Evolutionary conservation across 2,113 vertebrate genomes (phyloP).

Genomic region (Hyla sarda): DNA sequence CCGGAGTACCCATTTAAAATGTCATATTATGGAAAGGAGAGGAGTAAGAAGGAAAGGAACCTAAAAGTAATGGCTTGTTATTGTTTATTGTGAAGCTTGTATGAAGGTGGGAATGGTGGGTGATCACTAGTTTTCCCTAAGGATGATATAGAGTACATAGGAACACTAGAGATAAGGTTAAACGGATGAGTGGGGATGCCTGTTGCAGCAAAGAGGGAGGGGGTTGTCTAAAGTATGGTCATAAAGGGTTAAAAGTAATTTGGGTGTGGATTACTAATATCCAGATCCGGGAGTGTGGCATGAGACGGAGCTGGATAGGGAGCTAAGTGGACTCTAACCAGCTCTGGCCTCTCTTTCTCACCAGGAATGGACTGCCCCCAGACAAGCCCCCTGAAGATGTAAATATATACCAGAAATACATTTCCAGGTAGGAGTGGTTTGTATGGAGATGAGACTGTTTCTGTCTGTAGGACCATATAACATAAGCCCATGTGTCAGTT

Average conservation of each 20-base stretch:
- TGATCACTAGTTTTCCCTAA: no score
- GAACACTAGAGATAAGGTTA: background rate
- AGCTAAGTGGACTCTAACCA: constrained; percentile 66
- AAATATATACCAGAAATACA: constrained; percentile 99
- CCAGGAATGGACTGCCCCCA: constrained; percentile 96
- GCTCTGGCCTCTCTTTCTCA: constrained; percentile 78
- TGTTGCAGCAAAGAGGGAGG: background rate
- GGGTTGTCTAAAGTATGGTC: background rate
- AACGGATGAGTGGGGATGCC: background rate
- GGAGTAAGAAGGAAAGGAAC: no score
- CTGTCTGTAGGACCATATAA: constrained; percentile 19
- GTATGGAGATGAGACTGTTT: constrained; percentile 64
- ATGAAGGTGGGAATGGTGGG: background rate
- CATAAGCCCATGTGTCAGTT: constrained; percentile 59
- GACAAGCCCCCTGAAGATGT: constrained; percentile 97
- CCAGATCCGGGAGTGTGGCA: constrained; percentile 54
- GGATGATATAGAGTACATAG: background rate
- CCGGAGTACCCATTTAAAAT: no score
- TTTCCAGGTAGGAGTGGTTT: constrained; percentile 91
- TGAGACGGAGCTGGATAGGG: constrained; percentile 55
- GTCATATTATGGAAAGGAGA: no score
- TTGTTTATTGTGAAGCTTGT: background rate
- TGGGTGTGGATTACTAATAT: constrained; percentile 17
- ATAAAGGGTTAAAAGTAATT: background rate
- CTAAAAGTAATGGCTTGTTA: no score